Percentiles rank a stretch among this genome's conserved stretches.
These are phyloP conservation scores for Nautilus pompilius DNA, from an alignment of 1,140 invertebrate genomes.

Conservation along the genomic window DNA sequence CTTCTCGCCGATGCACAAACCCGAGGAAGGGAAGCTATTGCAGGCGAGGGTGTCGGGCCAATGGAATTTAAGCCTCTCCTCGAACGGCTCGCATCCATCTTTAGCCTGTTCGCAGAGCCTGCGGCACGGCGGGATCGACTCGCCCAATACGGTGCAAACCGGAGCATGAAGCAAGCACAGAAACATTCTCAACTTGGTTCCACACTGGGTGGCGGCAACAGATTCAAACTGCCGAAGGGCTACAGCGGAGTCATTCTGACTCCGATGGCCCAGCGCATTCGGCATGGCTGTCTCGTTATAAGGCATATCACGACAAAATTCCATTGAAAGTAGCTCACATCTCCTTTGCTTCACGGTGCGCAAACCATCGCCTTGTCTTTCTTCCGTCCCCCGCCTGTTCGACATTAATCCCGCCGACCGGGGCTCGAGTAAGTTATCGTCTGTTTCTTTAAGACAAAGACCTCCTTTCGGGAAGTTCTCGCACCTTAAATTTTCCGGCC, in stretches of 20 bases:
- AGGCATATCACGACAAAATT: slow-evolving; percentile 84
- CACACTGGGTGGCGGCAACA: slow-evolving; percentile 94
- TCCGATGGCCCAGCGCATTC: slow-evolving; percentile 87
- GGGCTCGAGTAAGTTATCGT: slow-evolving; percentile 57
- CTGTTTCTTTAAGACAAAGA: slow-evolving; percentile 86
- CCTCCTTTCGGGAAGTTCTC: slow-evolving; percentile 79
- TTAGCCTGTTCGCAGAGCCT: slow-evolving; percentile 58
- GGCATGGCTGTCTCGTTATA: slow-evolving; percentile 97
- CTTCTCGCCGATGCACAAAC: slow-evolving; percentile 87
- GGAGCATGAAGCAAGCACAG: slow-evolving; percentile 94
- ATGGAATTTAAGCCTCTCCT: slow-evolving; percentile 86
- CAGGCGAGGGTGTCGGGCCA: slow-evolving; percentile 95
- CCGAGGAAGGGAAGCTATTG: slow-evolving; percentile 78
- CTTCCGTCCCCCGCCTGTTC: slow-evolving; percentile 11
- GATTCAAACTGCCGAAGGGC: slow-evolving; percentile 93
- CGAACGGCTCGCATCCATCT: slow-evolving; percentile 79
- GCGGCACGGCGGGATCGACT: slow-evolving; percentile 86
- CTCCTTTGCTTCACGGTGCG: no score
- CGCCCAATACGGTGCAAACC: slow-evolving; percentile 80
- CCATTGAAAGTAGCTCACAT: slow-evolving; percentile 90
- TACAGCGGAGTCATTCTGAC: slow-evolving; percentile 90
- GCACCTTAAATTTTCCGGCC: slow-evolving; percentile 92
- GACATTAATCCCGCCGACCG: slow-evolving; percentile 17
- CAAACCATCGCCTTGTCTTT: no score
- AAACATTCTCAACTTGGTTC: slow-evolving; percentile 90